Base-by-base conservation (phyloP, 2,888 invertebrate species). In the Eristalinus aeneus region DNA sequence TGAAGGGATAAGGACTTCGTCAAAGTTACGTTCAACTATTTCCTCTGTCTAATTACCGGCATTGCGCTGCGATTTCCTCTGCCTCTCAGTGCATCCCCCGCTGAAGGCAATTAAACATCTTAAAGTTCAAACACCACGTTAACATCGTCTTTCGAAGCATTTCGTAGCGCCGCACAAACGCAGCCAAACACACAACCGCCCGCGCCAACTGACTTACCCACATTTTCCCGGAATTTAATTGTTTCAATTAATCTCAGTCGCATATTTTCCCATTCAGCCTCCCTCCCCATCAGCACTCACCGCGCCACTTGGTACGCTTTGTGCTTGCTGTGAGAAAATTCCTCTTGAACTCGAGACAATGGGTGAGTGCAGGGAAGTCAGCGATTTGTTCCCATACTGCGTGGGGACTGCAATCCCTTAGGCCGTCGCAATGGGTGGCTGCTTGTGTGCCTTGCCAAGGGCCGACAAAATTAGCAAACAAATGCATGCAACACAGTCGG, bases 221-320 rank as follows among this genome's bases (percentile, higher is more conserved):
- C 68, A 73, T 31, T 65, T 63, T 73, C 22, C 46, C 76, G 54
- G 65, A 86, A 86, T 81, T 86, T 73, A 86, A 86, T 81, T 77
- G 81, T 86, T 86, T 86, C 81, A 86, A 86, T 86, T 81, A 86
- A 86, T 86, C 73, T 86, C 85, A 86, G 76, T 81, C 81, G 68
- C 81, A 81, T 84, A 81, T 81, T 81, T 81, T 76, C 64, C 58
- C 85, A 86, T 76, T 31, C 46, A 22, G 11, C 22, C 27, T 20
- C 46, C 56, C 61, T 39, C 2, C 31, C n/a, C n/a, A n/a, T n/a
- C n/a, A n/a, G 31, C 27, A 73, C 11, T 12, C 4, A 9, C 23
- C 10, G 56, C 54, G 56, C 54, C 53, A 16, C 12, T 39, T 16
- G 39, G 71, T 23, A 75, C 53, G 80, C 81, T 85, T 85, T 85